Base-by-base conservation (phyloP, 2,113 vertebrate genomes). In the Calonectris borealis region DNA sequence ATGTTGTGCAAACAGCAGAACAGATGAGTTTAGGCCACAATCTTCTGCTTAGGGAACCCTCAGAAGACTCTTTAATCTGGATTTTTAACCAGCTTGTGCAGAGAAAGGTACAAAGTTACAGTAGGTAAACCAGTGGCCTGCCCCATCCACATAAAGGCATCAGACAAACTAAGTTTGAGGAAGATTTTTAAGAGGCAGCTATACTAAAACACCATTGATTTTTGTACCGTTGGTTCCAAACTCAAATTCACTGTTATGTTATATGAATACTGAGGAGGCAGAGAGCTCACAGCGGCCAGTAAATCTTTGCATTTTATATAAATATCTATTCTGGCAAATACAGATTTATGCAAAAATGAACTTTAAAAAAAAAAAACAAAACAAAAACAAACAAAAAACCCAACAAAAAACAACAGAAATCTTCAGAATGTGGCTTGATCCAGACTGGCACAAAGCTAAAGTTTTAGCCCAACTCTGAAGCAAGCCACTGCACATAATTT, bases 1-100 rank as follows among this genome's bases (percentile, higher is more conserved):
- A 38, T 1, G 6, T 40, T 40, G 9, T 40, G 40, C 38, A 14
- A 42, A 44, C 18, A 79, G 62, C 49, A 69, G 22, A 34, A 10
- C 0, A 49, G 11, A 5, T 6, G 17, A 0, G 2, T 22, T 61
- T 26, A 69, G 58, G 71, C 36, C 54, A 29, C 0, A 3, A 54
- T 11, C 38, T 46, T 58, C 44, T 76, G 26, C 44, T 44, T 48
- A 51, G 46, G 46, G 20, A 83, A 55, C 7, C 51, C 32, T 60
- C 58, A 46, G 51, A 57, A 51, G 34, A 16, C 4, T 1, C 0
- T 52, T 80, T 42, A 49, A 68, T 7, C 70, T 31, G 32, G 16
- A 32, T 90, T 85, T 90, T 58, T 51, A 86, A n/a, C 5, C 51
- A 65, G 22, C 20, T 85, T 2, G 4, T n/a, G 58, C 20, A 82